Conservation (phyloP, 1,140 invertebrate species). For the Bombus breviceps region DNA sequence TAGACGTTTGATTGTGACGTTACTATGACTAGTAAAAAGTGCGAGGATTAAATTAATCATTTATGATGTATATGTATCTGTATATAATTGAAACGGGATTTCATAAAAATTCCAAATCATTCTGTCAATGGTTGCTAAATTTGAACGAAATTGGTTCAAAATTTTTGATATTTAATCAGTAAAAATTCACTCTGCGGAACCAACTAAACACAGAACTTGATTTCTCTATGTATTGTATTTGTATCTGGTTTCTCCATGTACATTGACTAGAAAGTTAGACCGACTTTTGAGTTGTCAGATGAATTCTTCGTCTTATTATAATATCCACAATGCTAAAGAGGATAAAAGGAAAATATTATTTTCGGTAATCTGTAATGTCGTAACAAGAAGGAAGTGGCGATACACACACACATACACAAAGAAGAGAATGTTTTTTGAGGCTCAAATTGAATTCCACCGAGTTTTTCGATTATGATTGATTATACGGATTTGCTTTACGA, state of each 20-base stretch:
- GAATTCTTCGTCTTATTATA: not conserved
- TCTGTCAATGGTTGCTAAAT: not conserved
- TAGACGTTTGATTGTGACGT: not conserved
- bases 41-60: not conserved
- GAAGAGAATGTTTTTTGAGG: too few relatives aligned
- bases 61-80: not conserved
- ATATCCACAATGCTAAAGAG: not conserved
- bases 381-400: not conserved
- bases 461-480: not conserved
- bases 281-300: conserved; percentile 2
- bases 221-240: too few relatives aligned
- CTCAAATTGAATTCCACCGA: not conserved
- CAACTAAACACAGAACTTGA: not conserved
- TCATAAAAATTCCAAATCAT: not conserved
- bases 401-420: too few relatives aligned
- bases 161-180: not conserved
- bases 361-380: not conserved
- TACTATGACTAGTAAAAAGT: too few relatives aligned
- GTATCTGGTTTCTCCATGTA: not conserved
- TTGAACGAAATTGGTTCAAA: not conserved
- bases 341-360: not conserved
- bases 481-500: not conserved
- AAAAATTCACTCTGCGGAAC: not conserved
- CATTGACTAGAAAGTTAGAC: not conserved
- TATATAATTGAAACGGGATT: not conserved